A percentile compares a stretch with the other conserved stretches of the same genome.
phyloP scores from a whole-genome alignment of 2,113 vertebrate genomes.

The Sitta europaea region DNA sequence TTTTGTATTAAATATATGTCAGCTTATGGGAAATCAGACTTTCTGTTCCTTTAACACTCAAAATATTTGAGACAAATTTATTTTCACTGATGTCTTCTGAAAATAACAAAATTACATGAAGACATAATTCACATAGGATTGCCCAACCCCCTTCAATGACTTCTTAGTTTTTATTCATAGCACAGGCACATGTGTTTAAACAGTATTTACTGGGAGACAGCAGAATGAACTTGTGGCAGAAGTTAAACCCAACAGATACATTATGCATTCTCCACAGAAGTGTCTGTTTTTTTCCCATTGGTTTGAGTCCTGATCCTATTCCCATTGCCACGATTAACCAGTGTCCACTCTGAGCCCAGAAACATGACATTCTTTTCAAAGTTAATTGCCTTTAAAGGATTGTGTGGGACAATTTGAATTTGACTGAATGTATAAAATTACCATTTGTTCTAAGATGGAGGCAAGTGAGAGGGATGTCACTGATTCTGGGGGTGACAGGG shows the following conservation, averaged over 20 bases:
- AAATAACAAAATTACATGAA: neutral
- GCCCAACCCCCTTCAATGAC: neutral
- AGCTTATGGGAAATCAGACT: neutral
- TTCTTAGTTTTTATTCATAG: neutral
- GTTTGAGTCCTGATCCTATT: neutral
- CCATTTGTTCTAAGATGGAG: neutral
- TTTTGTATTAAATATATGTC: neutral
- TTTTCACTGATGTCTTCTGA: neutral
- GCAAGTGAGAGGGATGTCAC: neutral
- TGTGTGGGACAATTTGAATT: neutral
- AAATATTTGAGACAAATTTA: neutral
- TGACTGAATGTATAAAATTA: neutral
- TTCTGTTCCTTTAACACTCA: neutral
- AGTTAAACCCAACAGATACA: neutral
- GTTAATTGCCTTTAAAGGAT: neutral
- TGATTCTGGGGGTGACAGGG: neutral
- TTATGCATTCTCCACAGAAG: neutral
- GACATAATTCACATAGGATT: neutral
- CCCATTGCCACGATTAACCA: neutral
- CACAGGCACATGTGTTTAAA: neutral
- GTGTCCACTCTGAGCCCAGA: neutral
- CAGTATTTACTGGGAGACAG: neutral
- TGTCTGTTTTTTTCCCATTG: accelerated
- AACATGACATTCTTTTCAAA: neutral
- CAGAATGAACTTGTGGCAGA: neutral